A percentile compares a stretch with the other conserved stretches of the same genome.
phyloP scores from a whole-genome alignment of 1,140 invertebrate genomes.

The Brachionus koreanus region DNA sequence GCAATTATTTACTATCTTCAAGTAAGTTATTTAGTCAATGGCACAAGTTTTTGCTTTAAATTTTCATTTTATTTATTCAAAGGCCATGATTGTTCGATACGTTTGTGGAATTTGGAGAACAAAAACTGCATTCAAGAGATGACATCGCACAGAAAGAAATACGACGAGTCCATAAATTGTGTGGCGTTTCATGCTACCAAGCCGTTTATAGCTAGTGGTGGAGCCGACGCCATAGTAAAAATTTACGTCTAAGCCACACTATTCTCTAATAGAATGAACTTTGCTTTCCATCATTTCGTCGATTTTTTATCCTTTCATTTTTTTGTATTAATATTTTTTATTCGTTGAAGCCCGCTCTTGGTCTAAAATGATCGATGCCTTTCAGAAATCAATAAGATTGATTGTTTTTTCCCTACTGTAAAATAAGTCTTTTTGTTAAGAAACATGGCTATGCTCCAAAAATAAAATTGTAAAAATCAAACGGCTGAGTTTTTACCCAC shows the following conservation, averaged over 20 bases:
- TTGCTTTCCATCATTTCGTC: neutral
- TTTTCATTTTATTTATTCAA: conserved; percentile 47
- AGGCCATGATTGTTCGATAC: conserved; percentile 97
- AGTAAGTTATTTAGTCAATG: no score
- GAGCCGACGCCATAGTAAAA: conserved; percentile 95
- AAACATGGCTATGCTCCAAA: neutral
- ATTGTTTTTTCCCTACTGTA: neutral
- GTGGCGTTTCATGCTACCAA: conserved; percentile 98
- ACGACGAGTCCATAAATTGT: conserved; percentile 97
- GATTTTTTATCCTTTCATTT: neutral
- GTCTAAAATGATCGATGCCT: neutral
- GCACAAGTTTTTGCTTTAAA: no score
- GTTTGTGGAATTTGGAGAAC: conserved; percentile 97
- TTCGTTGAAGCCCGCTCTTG: neutral
- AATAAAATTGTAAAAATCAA: neutral
- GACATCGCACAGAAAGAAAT: conserved; percentile 97
- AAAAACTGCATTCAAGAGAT: conserved; percentile 99
- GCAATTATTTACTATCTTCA: conserved; percentile 93
- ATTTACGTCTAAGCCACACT: conserved; percentile 67
- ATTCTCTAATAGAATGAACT: neutral
- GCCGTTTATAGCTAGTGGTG: conserved; percentile 95
- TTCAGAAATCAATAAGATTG: conserved; percentile 19
- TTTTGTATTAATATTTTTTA: conserved; percentile 4
- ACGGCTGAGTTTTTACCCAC: neutral
- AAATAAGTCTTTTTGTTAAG: neutral